A percentile compares a stretch with the other conserved stretches of the same genome.
These are phyloP conservation scores for Riparia riparia DNA, from an alignment of 2,113 vertebrate genomes.

Conservation along the genomic window DNA sequence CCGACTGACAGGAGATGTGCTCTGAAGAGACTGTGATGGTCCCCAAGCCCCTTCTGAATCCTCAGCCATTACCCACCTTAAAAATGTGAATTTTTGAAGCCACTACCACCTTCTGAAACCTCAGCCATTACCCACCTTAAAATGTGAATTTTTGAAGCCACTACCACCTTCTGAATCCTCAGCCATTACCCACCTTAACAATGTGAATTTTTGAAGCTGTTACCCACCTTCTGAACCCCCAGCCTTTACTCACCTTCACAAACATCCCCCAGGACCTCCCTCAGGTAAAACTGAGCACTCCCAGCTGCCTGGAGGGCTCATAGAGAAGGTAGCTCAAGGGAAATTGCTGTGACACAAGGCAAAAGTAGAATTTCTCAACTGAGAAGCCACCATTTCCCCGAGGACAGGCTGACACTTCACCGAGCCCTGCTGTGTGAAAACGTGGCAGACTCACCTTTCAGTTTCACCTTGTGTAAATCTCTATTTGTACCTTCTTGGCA, in stretches of 20 bases:
- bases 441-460: background rate
- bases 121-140: background rate
- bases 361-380: background rate
- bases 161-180: background rate
- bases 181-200: background rate
- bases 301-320: background rate
- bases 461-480: constrained; percentile 41
- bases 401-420: background rate
- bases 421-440: background rate
- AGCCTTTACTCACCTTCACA: background rate
- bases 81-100: background rate
- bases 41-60: background rate
- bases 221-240: background rate
- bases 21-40: background rate
- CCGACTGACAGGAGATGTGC: background rate
- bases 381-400: background rate
- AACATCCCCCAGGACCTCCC: background rate
- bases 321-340: background rate
- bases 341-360: background rate
- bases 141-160: background rate
- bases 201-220: background rate
- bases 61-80: background rate
- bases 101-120: too few relatives aligned
- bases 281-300: background rate
- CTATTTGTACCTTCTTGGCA: constrained; percentile 45